phyloP scores from a whole-genome alignment of 2,888 invertebrate genomes.

The Agriotes lineatus region DNA sequence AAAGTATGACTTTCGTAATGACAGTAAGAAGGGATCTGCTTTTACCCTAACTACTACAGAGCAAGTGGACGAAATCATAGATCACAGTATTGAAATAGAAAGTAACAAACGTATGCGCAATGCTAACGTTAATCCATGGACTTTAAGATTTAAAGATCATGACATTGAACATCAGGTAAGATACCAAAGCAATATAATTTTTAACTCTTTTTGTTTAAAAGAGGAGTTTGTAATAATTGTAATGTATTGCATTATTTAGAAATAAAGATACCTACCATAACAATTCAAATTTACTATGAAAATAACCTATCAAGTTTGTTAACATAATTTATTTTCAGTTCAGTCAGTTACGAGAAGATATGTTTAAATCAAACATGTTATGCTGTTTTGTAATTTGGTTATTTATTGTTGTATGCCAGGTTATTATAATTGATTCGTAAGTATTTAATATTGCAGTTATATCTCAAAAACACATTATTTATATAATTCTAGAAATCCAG shows the following conservation, averaged over 20 bases:
- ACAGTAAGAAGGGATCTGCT: conserved; percentile 58
- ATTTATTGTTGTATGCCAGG: conserved; percentile 85
- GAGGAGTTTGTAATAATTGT: no score
- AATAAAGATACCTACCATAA: no score
- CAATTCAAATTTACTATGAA: no score
- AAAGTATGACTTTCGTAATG: conserved; percentile 62
- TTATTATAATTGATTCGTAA: conserved; percentile 80
- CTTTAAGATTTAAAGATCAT: conserved; percentile 86
- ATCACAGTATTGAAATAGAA: conserved; percentile 88
- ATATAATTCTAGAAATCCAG: conserved; percentile 68
- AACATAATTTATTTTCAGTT: conserved; percentile 72
- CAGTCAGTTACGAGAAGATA: conserved; percentile 87
- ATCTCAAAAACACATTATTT: no score
- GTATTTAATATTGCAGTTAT: no score
- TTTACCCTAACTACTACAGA: conserved; percentile 59
- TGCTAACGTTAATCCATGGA: conserved; percentile 89
- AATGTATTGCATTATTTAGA: no score
- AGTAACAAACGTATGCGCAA: conserved; percentile 90
- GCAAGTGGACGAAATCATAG: conserved; percentile 84
- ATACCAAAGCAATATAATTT: no score
- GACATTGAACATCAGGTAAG: conserved; percentile 84
- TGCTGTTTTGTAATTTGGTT: conserved; percentile 94
- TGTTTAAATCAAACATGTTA: conserved; percentile 95
- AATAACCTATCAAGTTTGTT: no score
- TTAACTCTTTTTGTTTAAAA: no score